Percentiles rank a stretch among this genome's conserved stretches.
Evolutionary conservation across 2,888 invertebrate genomes (phyloP).

Genomic region (Dasysyrphus albostriatus): DNA sequence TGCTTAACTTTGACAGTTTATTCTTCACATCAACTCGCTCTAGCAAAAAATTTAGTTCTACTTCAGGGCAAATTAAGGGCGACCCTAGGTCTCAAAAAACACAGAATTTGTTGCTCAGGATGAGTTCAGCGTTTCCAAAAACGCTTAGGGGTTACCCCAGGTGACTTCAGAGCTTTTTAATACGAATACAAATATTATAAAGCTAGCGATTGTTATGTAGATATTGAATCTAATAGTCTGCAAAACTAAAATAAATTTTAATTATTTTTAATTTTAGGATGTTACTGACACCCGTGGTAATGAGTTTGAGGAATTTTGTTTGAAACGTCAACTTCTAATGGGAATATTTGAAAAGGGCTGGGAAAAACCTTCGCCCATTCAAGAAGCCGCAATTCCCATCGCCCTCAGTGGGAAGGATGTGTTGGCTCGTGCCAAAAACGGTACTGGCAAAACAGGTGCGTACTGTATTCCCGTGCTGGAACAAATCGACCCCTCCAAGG

Average conservation of each 20-base stretch:
- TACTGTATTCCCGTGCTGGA: conserved; percentile 99
- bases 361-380: conserved; percentile 99
- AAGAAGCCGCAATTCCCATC: conserved; percentile 99
- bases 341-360: conserved; percentile 99
- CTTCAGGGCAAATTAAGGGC: no score
- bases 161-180: no score
- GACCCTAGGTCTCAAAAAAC: no score
- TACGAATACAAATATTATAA: no score
- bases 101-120: no score
- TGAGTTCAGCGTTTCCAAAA: no score
- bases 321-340: conserved; percentile 98
- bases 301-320: conserved; percentile 99
- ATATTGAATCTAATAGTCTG: no score
- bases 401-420: conserved; percentile 99
- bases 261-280: conserved; percentile 88
- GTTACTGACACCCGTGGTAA: conserved; percentile 99
- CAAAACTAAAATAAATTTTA: background rate
- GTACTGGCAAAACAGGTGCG: conserved; percentile 99
- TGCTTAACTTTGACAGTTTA: no score
- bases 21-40: no score
- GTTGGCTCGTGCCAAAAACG: conserved; percentile 99
- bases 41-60: no score
- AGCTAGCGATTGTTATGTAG: no score
- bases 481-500: conserved; percentile 94
- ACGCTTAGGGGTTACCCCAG: no score